Percentiles rank a stretch among this genome's conserved stretches.
Conservation (phyloP, 1,140 invertebrate species). For the Araneus ventricosus region DNA sequence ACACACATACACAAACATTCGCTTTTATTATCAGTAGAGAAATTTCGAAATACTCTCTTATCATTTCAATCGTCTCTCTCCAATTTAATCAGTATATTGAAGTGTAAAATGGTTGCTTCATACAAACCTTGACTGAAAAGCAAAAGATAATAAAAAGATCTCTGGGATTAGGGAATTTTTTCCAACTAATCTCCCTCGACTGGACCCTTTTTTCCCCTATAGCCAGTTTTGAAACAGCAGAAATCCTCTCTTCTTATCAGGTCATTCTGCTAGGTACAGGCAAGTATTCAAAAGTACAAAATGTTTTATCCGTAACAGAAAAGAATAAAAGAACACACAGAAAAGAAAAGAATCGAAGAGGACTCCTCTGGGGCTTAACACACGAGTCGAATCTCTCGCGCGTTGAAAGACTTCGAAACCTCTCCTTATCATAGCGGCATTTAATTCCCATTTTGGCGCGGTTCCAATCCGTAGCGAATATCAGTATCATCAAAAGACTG, state of each 20-base stretch:
- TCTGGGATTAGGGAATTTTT: no score
- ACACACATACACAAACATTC: no score
- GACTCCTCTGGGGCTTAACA: neutral
- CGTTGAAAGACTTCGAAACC: constrained; percentile 2
- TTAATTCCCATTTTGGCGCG: constrained; percentile 15
- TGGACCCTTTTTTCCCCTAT: no score
- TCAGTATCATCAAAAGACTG: constrained; percentile 24
- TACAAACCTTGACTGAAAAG: no score
- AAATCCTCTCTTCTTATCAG: neutral
- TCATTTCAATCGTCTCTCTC: no score
- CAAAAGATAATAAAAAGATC: no score
- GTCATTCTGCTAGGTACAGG: neutral
- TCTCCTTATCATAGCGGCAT: constrained; percentile 24
- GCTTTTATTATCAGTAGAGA: no score
- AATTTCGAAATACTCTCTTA: no score
- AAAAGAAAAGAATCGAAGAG: neutral
- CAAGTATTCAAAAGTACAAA: neutral
- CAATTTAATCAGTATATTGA: no score
- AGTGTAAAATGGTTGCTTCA: no score
- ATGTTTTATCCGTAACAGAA: neutral
- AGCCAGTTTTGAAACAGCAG: no score
- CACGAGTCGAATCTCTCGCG: neutral
- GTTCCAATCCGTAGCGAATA: neutral
- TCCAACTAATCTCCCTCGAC: no score
- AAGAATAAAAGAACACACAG: neutral